Evolutionary conservation across 2,888 invertebrate genomes (phyloP).

Genomic region (Ornithoptera priamus): DNA sequence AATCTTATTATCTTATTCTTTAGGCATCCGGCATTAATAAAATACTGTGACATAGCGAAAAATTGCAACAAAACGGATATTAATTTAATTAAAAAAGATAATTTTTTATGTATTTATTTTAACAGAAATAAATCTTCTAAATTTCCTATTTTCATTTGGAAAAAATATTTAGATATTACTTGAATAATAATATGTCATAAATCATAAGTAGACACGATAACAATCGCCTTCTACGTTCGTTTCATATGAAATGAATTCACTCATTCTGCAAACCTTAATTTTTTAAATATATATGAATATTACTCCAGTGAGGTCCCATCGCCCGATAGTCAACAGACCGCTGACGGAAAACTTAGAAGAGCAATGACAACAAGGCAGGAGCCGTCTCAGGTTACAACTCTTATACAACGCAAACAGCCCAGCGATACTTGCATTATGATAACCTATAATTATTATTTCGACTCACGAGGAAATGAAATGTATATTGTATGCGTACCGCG

Average conservation of each 20-base stretch:
- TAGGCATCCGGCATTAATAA: too few relatives aligned
- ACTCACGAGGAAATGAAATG: neutral
- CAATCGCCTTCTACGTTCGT: neutral
- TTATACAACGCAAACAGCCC: conserved; percentile 43
- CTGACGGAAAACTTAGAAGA: conserved; percentile 45
- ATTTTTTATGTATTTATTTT: too few relatives aligned
- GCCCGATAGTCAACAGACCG: conserved; percentile 33
- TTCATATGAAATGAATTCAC: neutral
- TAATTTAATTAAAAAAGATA: too few relatives aligned
- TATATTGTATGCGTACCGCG: neutral
- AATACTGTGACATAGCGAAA: too few relatives aligned
- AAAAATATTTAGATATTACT: too few relatives aligned
- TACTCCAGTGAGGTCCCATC: conserved; percentile 30
- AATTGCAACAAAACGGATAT: too few relatives aligned
- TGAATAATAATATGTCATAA: too few relatives aligned
- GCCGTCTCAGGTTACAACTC: conserved; percentile 60
- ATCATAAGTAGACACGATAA: too few relatives aligned
- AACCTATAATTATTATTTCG: conserved; percentile 23
- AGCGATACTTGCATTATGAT: conserved; percentile 29
- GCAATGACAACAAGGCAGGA: conserved; percentile 58
- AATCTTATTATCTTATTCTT: too few relatives aligned
- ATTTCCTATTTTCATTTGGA: too few relatives aligned
- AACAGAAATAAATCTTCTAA: too few relatives aligned
- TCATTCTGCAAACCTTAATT: neutral
- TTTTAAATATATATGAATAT: neutral